Evolutionary conservation across 1,140 invertebrate genomes (phyloP), one percentile per base, ranked within the genome.

Genomic region (Drosophila ironensis): DNA sequence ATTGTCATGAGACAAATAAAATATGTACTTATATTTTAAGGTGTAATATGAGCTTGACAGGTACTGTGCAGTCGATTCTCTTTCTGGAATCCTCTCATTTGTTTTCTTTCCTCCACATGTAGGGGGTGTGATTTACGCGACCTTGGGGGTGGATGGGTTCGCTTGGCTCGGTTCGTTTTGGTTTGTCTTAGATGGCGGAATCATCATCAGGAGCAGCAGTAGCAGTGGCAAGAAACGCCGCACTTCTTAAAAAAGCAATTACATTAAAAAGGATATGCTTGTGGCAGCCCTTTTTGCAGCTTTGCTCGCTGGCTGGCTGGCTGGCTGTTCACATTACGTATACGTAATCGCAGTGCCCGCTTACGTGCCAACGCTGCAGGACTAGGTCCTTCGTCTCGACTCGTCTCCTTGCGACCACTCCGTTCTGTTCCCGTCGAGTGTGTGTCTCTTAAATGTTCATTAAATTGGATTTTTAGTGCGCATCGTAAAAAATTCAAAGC

Each of bases 401-500:
- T n/a, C 57, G 37, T 11, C 33, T 24, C 4, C 41, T 44, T 27
- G 48, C 12, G 28, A 17, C 27, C 45, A 19, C 48, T 24, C 53
- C 28, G 25, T 24, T 44, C 33, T 14, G 33, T 12, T 8, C 52
- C 33, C 24, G 4, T 24, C 56, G 52, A 60, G 77, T 87, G 82
- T 87, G 82, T 87, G 68, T 87, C 82, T 88, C 77, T 88, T 88
- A 88, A 88, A 88, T 88, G 86, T 88, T 86, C 86, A 88, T 88
- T 88, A 88, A 88, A 88, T 88, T 74, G 86, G 87, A 86, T 88
- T 88, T 88, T 88, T 86, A 88, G 86, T 88, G 86, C 57, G 50
- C 76, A 72, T 88, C 86, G 87, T 88, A 88, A 88, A 88, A 88
- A 88, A 88, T 77, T 81, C 80, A 88, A 86, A 87, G 81, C 81